phyloP scores from a whole-genome alignment of 2,888 invertebrate species.

The Tinea semifulvella region DNA sequence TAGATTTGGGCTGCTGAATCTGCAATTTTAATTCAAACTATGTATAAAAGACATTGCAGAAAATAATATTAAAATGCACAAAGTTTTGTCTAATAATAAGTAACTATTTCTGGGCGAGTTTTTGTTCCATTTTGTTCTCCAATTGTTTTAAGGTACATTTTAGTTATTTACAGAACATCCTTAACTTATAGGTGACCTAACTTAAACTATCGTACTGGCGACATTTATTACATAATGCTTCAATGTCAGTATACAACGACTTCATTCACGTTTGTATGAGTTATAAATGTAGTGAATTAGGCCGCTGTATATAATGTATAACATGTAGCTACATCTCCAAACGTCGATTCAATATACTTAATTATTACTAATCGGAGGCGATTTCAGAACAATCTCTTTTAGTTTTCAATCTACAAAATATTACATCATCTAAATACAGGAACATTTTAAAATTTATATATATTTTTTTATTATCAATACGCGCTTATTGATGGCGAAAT shows the following conservation, averaged over 20 bases:
- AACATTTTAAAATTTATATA: conserved; percentile 19
- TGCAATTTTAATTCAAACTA: background rate
- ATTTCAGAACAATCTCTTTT: conserved; percentile 38
- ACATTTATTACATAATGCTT: background rate
- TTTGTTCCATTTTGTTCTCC: conserved; percentile 51
- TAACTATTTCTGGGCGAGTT: conserved; percentile 61
- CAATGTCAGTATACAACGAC: conserved; percentile 1
- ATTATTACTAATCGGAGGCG: conserved; percentile 50
- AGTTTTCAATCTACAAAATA: conserved; percentile 13
- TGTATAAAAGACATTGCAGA: too few species aligned
- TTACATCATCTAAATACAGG: conserved; percentile 22
- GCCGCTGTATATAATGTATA: background rate
- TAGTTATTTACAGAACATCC: conserved; percentile 1
- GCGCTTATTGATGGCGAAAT: conserved; percentile 36
- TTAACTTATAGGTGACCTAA: background rate
- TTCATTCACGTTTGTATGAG: conserved; percentile 5
- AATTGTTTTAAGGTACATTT: conserved; percentile 9
- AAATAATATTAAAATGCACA: conserved; percentile 34
- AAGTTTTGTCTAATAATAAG: conserved; percentile 47
- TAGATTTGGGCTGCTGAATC: too few species aligned
- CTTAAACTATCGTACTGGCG: conserved; percentile 7
- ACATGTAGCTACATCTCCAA: conserved; percentile 1
- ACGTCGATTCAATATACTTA: background rate
- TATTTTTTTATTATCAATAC: background rate
- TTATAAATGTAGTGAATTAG: conserved; percentile 1